Percentiles rank a stretch among this genome's conserved stretches.
Conservation (phyloP, 2,113 vertebrate genomes). For the Heterocephalus glaber region DNA sequence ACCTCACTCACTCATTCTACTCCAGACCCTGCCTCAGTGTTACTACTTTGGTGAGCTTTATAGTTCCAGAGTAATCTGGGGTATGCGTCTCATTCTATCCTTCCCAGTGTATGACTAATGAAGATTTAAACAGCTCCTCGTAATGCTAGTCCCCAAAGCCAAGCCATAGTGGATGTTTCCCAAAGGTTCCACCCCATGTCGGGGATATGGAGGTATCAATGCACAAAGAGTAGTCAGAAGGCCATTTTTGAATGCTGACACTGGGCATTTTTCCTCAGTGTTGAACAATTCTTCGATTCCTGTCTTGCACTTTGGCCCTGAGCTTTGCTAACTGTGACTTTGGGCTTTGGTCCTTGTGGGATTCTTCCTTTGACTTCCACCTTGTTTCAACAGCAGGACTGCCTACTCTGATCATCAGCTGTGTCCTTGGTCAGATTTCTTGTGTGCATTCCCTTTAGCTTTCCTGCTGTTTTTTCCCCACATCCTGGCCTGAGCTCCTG, state of each 20-base stretch:
- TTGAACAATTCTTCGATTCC: not conserved
- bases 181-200: not conserved
- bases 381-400: not conserved
- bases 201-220: rapidly evolving
- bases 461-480: not conserved
- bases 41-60: not conserved
- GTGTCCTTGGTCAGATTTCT: not conserved
- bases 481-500: not conserved
- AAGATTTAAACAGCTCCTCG: not conserved
- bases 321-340: conserved; percentile 11
- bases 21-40: not conserved
- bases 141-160: not conserved
- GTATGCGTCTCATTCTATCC: not conserved
- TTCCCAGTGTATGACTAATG: not conserved
- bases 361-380: not conserved
- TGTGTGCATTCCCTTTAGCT: not conserved
- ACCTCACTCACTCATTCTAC: not conserved
- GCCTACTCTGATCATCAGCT: not conserved
- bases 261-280: not conserved
- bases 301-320: not conserved
- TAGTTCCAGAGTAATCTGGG: not conserved
- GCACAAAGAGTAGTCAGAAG: rapidly evolving
- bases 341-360: not conserved
- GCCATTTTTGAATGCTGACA: not conserved
- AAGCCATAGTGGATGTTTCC: not conserved